A percentile compares a stretch with the other conserved stretches of the same genome.
These are phyloP conservation scores for Corticium candelabrum DNA, from an alignment of 37 sponge, comb jelly and placozoan genomes.

Conservation along the genomic window DNA sequence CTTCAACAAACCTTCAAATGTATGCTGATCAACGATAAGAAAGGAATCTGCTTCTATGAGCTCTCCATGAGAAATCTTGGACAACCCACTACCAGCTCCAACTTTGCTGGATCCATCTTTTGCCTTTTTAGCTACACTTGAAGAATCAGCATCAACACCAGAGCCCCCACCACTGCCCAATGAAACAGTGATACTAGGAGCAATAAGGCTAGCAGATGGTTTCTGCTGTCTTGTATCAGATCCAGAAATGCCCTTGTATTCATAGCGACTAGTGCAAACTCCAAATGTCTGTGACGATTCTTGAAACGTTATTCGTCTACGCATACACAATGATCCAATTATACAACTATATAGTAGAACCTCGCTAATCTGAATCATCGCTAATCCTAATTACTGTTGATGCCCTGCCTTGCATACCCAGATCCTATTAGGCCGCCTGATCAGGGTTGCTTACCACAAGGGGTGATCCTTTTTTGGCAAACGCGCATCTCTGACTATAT, in stretches of 20 bases:
- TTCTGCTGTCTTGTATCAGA: neutral
- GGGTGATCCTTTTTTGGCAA: too few relatives aligned
- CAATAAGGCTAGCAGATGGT: neutral
- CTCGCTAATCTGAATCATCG: too few relatives aligned
- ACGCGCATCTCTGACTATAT: too few relatives aligned
- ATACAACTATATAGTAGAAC: too few relatives aligned
- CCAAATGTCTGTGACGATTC: slow-evolving; percentile 44
- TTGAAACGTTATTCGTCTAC: slow-evolving; percentile 64
- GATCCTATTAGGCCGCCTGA: too few relatives aligned
- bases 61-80: neutral
- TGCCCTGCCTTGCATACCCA: too few relatives aligned
- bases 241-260: neutral
- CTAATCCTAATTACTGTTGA: too few relatives aligned
- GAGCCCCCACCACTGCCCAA: neutral
- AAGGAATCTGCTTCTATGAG: slow-evolving; percentile 38
- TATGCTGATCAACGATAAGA: slow-evolving; percentile 42
- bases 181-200: neutral
- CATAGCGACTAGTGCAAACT: slow-evolving; percentile 24
- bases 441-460: too few relatives aligned
- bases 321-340: too few relatives aligned
- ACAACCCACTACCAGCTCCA: neutral
- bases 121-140: slow-evolving; percentile 22
- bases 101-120: slow-evolving; percentile 5
- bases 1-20: slow-evolving; percentile 65
- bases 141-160: neutral